phyloP scores from a whole-genome alignment of 2,797 vertebrate species.

The Notoglanidium macrostoma region DNA sequence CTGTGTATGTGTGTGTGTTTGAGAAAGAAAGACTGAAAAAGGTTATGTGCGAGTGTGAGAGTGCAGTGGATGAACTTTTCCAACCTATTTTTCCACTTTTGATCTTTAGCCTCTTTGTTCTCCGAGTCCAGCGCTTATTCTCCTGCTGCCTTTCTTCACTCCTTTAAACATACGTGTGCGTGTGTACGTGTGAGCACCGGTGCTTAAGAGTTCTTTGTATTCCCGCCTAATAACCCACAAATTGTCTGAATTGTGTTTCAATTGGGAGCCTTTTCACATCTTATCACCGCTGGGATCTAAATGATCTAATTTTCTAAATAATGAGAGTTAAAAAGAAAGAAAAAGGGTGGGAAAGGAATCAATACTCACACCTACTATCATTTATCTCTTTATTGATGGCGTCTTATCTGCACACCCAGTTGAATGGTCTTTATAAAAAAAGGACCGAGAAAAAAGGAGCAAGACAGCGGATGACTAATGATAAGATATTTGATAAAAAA shows the following conservation, averaged over 20 bases:
- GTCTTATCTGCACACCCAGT: constrained; percentile 32
- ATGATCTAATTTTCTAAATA: constrained; percentile 25
- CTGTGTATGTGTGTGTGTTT: neutral
- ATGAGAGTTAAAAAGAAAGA: constrained; percentile 6
- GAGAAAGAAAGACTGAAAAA: neutral
- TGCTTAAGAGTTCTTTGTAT: constrained; percentile 12
- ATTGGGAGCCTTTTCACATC: constrained; percentile 21
- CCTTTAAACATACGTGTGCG: neutral
- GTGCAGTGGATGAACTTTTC: neutral
- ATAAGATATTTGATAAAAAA: neutral
- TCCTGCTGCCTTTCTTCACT: constrained; percentile 23
- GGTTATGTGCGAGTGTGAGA: neutral
- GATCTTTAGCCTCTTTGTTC: constrained; percentile 37
- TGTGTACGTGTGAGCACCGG: neutral
- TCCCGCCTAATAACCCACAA: constrained; percentile 17
- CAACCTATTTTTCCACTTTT: constrained; percentile 26
- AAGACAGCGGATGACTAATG: neutral
- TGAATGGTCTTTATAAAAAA: neutral
- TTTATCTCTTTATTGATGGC: constrained; percentile 50
- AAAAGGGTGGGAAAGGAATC: constrained; percentile 28
- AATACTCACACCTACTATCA: constrained; percentile 37
- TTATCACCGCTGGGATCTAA: constrained; percentile 33
- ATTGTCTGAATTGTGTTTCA: neutral
- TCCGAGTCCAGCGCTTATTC: neutral
- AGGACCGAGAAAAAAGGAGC: neutral